Evolutionary conservation across 2,797 vertebrate genomes (phyloP).

Genomic region (Hypotaenidia philippensis): DNA sequence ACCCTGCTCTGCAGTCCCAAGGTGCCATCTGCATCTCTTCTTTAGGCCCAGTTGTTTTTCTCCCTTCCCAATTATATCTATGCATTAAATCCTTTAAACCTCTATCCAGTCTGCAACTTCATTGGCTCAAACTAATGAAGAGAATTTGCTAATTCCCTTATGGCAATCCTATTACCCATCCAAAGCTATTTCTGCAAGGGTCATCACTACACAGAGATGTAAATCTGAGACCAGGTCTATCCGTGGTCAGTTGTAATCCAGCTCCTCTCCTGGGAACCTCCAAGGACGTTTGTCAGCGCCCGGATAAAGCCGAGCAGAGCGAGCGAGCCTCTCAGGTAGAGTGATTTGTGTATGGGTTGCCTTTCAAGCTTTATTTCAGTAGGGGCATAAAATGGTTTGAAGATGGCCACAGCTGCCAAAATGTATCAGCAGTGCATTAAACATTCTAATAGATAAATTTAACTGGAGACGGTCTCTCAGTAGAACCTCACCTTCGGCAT

Average conservation of each 20-base stretch:
- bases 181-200: conserved; percentile 90
- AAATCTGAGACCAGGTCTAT: conserved; percentile 83
- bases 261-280: conserved; percentile 43
- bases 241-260: conserved; percentile 70
- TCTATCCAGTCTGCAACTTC: conserved; percentile 27
- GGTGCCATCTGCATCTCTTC: neutral
- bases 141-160: conserved; percentile 87
- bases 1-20: neutral
- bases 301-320: neutral
- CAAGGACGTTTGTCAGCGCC: conserved; percentile 46
- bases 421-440: neutral
- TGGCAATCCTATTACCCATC: conserved; percentile 93
- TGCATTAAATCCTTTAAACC: conserved; percentile 70
- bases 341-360: neutral
- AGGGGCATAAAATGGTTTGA: neutral
- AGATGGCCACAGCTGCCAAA: neutral
- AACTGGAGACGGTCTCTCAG: neutral
- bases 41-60: conserved; percentile 5
- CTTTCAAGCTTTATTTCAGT: neutral
- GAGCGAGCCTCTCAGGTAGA: conserved; percentile 50
- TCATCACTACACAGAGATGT: conserved; percentile 79
- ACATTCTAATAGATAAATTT: neutral
- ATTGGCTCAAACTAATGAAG: conserved; percentile 77
- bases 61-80: conserved; percentile 58
- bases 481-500: neutral